A percentile compares a stretch with the other conserved stretches of the same genome.
Evolutionary conservation across 2,113 vertebrate species (phyloP).

Genomic region (Sander vitreus): DNA sequence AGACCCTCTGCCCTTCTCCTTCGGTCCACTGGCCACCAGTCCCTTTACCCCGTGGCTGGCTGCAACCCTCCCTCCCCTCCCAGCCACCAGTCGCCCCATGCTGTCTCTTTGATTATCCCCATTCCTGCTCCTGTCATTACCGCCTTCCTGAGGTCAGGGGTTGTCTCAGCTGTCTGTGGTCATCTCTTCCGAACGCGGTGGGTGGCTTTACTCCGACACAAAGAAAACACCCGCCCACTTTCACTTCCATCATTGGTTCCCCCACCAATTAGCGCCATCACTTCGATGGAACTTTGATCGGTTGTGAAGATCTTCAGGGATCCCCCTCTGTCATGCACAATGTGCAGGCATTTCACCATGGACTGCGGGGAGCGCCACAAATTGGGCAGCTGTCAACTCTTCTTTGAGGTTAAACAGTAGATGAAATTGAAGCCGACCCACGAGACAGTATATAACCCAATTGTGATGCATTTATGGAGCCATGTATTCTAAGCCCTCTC

Average conservation of each 20-base stretch:
- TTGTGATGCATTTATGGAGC: slow-evolving; percentile 47
- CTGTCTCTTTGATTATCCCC: slow-evolving; percentile 66
- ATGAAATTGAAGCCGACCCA: slow-evolving; percentile 63
- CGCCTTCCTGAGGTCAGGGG: slow-evolving; percentile 46
- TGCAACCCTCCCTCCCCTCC: background rate
- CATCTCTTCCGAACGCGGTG: slow-evolving; percentile 30
- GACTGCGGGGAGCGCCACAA: slow-evolving; percentile 55
- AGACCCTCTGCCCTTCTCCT: slow-evolving; percentile 14
- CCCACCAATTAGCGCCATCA: slow-evolving; percentile 72
- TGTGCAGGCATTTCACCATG: slow-evolving; percentile 42
- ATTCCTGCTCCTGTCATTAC: slow-evolving; percentile 55
- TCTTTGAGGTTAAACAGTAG: slow-evolving; percentile 69
- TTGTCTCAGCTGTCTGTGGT: slow-evolving; percentile 42
- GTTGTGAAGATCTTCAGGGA: slow-evolving; percentile 55
- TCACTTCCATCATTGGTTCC: slow-evolving; percentile 26
- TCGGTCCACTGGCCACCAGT: slow-evolving; percentile 39
- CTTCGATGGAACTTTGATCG: slow-evolving; percentile 54
- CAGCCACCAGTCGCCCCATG: slow-evolving; percentile 49
- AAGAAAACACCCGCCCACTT: slow-evolving; percentile 49
- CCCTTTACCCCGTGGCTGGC: slow-evolving; percentile 35
- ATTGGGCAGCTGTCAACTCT: slow-evolving; percentile 73
- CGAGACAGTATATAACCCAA: slow-evolving; percentile 43
- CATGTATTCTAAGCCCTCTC: slow-evolving; percentile 40
- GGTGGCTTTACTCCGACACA: slow-evolving; percentile 47
- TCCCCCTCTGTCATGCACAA: slow-evolving; percentile 53